Evolutionary conservation across 2,113 vertebrate genomes (phyloP), one percentile per base, ranked within the genome.

Genomic region (Columbina picui): DNA sequence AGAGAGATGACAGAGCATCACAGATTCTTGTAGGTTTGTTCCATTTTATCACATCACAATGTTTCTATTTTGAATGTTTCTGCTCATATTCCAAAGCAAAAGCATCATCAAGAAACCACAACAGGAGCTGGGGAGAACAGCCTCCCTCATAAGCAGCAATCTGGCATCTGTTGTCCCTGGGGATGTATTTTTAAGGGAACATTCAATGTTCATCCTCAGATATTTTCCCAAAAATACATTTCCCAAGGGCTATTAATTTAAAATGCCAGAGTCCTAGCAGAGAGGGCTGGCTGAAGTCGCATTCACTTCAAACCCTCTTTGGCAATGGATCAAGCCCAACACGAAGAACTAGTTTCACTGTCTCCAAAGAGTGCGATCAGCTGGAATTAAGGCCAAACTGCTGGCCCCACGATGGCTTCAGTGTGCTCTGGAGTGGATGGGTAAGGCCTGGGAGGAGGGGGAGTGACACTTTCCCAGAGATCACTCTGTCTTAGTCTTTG

Each of bases 1-100:
- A 29, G 53, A 94, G 53, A 67, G 73, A 88, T 88, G 79, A 89
- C 86, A 89, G 50, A 92, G 90, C 91, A 75, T 60, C 53, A 34
- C 38, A 18, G 75, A 83, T 81, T 84, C 65, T 61, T 71, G 73
- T 59, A 87, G 50, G 60, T 92, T 94, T 87, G 60, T 53, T 94
- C 79, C 86, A 77, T 78, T 93, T 83, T 84, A 94, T 63, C 73
- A 75, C 64, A 88, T 67, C 73, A 94, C 83, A 75, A 29, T 84
- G 88, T 93, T 93, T 92, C 94, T 97, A 93, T 96, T 93, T 96
- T 90, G 74, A 95, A 84, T 82, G 68, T 39, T 95, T 95, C 84
- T 94, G 93, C 78, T 93, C 84, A 41, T 60, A 67, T 74, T 92
- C 89, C 64, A 89, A 87, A 87, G 89, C 88, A 89, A 84, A 93